Conservation (phyloP, 2,888 invertebrate species). For the Crocallis elinguaria region DNA sequence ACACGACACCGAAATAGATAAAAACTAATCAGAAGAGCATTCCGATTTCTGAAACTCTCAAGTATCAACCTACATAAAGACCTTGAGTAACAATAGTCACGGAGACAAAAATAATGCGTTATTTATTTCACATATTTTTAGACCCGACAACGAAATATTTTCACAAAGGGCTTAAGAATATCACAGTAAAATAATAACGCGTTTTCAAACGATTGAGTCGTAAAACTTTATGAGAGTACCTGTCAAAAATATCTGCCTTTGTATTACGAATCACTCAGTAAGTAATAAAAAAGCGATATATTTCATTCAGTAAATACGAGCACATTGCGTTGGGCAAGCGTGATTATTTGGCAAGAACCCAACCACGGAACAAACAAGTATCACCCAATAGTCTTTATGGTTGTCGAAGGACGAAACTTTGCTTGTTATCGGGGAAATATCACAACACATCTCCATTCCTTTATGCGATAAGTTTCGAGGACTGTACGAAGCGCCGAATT, state of each 20-base stretch:
- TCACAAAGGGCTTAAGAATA: slow-evolving; percentile 9
- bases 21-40: slow-evolving; percentile 35
- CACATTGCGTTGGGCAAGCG: slow-evolving; percentile 37
- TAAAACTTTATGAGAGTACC: slow-evolving; percentile 26
- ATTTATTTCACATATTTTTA: background rate
- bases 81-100: background rate
- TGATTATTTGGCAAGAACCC: slow-evolving; percentile 50
- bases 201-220: slow-evolving; percentile 26
- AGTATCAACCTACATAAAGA: slow-evolving; percentile 6
- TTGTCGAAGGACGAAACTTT: slow-evolving; percentile 67
- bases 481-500: slow-evolving; percentile 47
- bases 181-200: slow-evolving; percentile 13
- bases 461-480: slow-evolving; percentile 74
- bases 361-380: slow-evolving; percentile 52
- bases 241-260: slow-evolving; percentile 33
- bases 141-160: slow-evolving; percentile 5
- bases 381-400: slow-evolving; percentile 52
- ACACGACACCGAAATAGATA: slow-evolving; percentile 40
- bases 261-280: slow-evolving; percentile 34
- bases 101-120: background rate
- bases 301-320: slow-evolving; percentile 37
- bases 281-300: slow-evolving; percentile 39
- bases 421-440: slow-evolving; percentile 80
- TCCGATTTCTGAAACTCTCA: slow-evolving; percentile 16
- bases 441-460: slow-evolving; percentile 71